Percentiles rank a stretch among this genome's conserved stretches.
phyloP scores from a whole-genome alignment of 2,797 vertebrate species.

The Stomatorhinus walkeri region DNA sequence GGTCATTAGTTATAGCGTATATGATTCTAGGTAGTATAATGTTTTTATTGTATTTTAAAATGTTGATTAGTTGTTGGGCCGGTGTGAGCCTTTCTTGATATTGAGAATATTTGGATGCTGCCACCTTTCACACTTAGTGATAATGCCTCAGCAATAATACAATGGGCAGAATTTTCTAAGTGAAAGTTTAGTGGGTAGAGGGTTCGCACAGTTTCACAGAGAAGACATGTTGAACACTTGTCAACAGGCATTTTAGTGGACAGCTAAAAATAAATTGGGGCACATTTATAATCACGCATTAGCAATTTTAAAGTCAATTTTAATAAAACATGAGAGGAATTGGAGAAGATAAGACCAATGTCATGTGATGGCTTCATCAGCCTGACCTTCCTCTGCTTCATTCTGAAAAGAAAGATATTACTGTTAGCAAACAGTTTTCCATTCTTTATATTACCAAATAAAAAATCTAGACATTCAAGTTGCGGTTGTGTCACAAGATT shows the following conservation, averaged over 20 bases:
- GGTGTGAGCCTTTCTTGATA: not conserved
- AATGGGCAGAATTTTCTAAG: not conserved
- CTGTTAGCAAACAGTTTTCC: not conserved
- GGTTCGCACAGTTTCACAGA: not conserved
- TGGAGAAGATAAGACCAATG: slow-evolving; percentile 18
- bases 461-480: not conserved
- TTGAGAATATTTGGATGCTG: not conserved
- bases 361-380: slow-evolving; percentile 1
- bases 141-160: not conserved
- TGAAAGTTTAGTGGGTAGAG: not conserved
- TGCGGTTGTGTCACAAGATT: not conserved
- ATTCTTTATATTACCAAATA: not conserved
- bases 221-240: not conserved
- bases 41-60: not conserved
- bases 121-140: not conserved
- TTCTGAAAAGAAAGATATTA: slow-evolving; percentile 42
- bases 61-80: not conserved
- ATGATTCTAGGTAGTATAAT: not conserved
- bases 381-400: slow-evolving; percentile 40
- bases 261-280: not conserved
- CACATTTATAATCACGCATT: not conserved
- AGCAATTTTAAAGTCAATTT: not conserved
- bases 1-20: not conserved
- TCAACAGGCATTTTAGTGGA: not conserved
- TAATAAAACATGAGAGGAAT: not conserved